Percentiles rank a stretch among this genome's conserved stretches.
phyloP scores from a whole-genome alignment of 2,888 invertebrate genomes.

The Polymixis lichenea region DNA sequence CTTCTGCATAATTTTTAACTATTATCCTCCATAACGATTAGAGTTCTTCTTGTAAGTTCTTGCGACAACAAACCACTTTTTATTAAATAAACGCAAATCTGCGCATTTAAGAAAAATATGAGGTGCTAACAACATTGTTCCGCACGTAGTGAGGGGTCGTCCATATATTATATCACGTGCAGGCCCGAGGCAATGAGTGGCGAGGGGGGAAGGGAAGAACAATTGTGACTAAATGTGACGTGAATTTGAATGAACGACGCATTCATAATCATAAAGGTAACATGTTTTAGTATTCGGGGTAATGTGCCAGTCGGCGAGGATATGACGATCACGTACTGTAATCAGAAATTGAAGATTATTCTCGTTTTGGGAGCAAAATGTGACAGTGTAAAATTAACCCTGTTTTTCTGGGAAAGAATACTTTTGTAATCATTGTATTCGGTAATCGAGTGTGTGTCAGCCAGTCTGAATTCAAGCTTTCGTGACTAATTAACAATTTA shows the following conservation, averaged over 20 bases:
- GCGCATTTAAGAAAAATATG: slow-evolving; percentile 43
- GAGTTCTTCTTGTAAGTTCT: not conserved
- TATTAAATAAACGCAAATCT: slow-evolving; percentile 31
- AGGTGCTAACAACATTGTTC: slow-evolving; percentile 57
- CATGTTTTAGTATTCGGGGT: slow-evolving; percentile 56
- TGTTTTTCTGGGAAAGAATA: not conserved
- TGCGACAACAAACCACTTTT: not conserved
- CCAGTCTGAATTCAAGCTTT: not conserved
- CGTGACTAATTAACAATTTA: not conserved
- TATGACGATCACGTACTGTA: slow-evolving; percentile 47
- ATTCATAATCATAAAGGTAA: slow-evolving; percentile 59
- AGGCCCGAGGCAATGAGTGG: slow-evolving; percentile 7
- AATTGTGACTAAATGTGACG: slow-evolving; percentile 62
- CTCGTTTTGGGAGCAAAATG: slow-evolving; percentile 9
- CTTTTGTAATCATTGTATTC: not conserved
- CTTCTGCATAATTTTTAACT: slow-evolving; percentile 12
- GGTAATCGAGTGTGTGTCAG: not conserved
- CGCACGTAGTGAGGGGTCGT: slow-evolving; percentile 45
- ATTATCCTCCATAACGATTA: not conserved
- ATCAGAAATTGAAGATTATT: slow-evolving; percentile 53
- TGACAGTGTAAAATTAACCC: not conserved
- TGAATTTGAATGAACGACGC: slow-evolving; percentile 62
- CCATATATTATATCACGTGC: slow-evolving; percentile 60
- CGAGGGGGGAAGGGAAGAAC: slow-evolving; percentile 20
- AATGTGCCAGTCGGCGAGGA: slow-evolving; percentile 37